These are phyloP conservation scores for Arnoldichthys spilopterus DNA, from an alignment of 2,797 vertebrate species.

Conservation along the genomic window DNA sequence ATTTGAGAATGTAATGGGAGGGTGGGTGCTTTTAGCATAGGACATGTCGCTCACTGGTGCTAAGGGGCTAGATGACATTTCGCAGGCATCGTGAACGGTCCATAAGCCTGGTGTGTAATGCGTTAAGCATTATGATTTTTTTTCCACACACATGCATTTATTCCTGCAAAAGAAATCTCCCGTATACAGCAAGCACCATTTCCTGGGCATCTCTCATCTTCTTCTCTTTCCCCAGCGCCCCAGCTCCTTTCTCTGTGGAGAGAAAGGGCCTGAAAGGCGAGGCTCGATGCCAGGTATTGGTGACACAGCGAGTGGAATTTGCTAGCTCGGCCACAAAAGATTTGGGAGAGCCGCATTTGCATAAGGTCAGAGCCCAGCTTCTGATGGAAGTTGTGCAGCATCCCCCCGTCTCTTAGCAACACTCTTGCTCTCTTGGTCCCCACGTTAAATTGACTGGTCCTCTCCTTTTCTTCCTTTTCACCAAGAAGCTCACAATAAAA, in stretches of 20 bases:
- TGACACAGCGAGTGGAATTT: constrained; percentile 87
- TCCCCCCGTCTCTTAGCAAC: constrained; percentile 98
- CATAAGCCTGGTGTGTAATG: constrained; percentile 65
- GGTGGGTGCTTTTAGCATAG: constrained; percentile 62
- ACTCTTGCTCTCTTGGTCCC: constrained; percentile 88
- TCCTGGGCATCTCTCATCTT: constrained; percentile 44
- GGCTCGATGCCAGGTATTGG: constrained; percentile 90
- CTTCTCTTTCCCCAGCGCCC: constrained; percentile 72
- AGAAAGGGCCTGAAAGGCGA: constrained; percentile 87
- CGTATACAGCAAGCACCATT: constrained; percentile 40
- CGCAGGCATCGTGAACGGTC: constrained; percentile 75
- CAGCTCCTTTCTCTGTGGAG: constrained; percentile 70
- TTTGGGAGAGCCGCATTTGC: constrained; percentile 93
- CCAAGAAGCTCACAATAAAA: constrained; percentile 94
- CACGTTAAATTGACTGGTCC: constrained; percentile 92
- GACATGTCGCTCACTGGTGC: constrained; percentile 68
- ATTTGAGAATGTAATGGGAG: constrained; percentile 69
- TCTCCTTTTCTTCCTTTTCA: constrained; percentile 94
- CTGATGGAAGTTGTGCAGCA: constrained; percentile 96
- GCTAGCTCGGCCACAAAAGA: constrained; percentile 88
- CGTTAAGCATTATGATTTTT: constrained; percentile 76
- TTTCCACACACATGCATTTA: constrained; percentile 6
- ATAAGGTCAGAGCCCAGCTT: constrained; percentile 96
- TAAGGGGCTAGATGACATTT: constrained; percentile 76
- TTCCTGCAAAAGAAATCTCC: constrained; percentile 36